A percentile compares a stretch with the other conserved stretches of the same genome.
Conservation (phyloP, 2,113 vertebrate genomes). For the Alosa alosa region DNA sequence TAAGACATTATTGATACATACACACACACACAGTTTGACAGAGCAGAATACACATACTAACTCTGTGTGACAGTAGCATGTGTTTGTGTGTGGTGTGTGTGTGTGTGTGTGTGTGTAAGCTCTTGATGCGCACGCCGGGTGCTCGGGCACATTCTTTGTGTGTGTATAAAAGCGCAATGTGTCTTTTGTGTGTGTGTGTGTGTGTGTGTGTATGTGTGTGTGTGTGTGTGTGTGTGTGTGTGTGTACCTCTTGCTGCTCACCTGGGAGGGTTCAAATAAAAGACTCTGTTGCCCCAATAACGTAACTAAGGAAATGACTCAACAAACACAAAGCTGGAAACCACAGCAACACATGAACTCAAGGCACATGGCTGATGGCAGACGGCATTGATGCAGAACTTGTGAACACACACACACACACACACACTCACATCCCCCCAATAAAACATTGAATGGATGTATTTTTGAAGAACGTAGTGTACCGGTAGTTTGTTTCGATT, state of each 20-base stretch:
- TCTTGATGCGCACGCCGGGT: too few relatives aligned
- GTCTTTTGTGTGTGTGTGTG: neutral
- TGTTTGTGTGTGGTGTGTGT: conserved; percentile 32
- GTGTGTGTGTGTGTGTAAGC: conserved; percentile 25
- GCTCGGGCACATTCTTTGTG: neutral
- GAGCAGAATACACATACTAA: too few relatives aligned
- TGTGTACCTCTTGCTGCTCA: neutral
- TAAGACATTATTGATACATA: too few relatives aligned
- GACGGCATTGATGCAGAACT: neutral
- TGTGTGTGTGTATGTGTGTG: conserved; percentile 29
- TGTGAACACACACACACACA: neutral
- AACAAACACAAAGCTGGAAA: neutral
- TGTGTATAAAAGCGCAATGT: too few relatives aligned
- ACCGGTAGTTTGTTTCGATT: neutral
- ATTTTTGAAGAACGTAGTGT: too few relatives aligned
- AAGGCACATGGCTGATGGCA: neutral
- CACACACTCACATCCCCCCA: too few relatives aligned
- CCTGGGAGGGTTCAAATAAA: neutral
- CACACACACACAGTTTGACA: neutral
- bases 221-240: conserved; percentile 15
- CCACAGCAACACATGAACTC: neutral
- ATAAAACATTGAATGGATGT: neutral
- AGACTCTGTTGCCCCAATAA: neutral
- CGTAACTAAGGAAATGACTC: neutral
- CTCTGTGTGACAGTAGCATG: too few relatives aligned